Conservation (phyloP, 2,113 vertebrate genomes). For the Malurus melanocephalus region DNA sequence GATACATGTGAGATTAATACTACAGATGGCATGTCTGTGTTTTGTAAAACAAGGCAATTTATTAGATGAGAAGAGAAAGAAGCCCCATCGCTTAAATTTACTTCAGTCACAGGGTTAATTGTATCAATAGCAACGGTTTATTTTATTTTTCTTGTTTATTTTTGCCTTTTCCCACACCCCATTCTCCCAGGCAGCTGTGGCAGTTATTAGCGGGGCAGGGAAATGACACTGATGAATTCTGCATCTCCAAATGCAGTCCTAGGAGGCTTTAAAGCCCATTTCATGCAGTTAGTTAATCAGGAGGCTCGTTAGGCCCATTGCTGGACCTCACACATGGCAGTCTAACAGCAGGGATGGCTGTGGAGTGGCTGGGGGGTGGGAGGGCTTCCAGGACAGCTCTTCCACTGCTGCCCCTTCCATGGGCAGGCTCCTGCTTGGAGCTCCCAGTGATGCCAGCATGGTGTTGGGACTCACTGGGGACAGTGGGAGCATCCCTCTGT, state of each 20-base stretch:
- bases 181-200: constrained; percentile 20
- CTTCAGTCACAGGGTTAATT: constrained; percentile 54
- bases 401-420: rapidly evolving
- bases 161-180: neutral
- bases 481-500: rapidly evolving
- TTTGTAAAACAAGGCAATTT: constrained; percentile 59
- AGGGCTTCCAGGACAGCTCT: neutral
- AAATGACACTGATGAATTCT: constrained; percentile 34
- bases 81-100: constrained; percentile 27
- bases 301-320: neutral
- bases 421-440: rapidly evolving
- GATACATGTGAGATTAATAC: neutral
- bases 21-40: neutral
- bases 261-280: constrained; percentile 33
- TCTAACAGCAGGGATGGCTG: neutral
- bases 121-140: neutral
- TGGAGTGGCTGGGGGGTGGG: neutral
- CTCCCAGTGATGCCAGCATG: rapidly evolving
- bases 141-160: neutral
- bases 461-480: rapidly evolving
- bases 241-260: constrained; percentile 1
- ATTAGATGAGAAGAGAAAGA: constrained; percentile 58
- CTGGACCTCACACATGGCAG: neutral
- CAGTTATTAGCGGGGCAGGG: constrained; percentile 30
- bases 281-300: neutral